phyloP scores from a whole-genome alignment of 2,113 vertebrate genomes.

The Empidonax alnorum region DNA sequence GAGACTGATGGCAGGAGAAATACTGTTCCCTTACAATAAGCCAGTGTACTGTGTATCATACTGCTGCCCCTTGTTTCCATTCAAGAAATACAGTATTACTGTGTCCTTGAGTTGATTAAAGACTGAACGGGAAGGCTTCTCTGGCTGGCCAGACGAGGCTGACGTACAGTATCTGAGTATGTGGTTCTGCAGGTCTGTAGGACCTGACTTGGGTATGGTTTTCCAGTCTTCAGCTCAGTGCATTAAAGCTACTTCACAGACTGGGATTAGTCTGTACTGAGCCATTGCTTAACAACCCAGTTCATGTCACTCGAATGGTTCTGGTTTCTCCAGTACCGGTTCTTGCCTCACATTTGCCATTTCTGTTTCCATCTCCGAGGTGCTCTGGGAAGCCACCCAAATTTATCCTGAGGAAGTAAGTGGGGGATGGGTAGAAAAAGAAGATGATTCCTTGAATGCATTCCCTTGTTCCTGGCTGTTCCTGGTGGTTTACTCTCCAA shows the following conservation, averaged over 20 bases:
- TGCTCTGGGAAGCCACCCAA: not conserved
- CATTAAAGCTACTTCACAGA: not conserved
- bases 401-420: not conserved
- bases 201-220: not conserved
- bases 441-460: not conserved
- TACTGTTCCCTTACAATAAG: not conserved
- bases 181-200: not conserved
- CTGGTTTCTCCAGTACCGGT: not conserved
- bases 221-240: not conserved
- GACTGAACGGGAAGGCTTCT: not conserved
- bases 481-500: not conserved
- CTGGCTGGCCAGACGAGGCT: not conserved
- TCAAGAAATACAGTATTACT: not conserved
- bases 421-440: fast-evolving
- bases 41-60: not conserved
- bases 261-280: not conserved
- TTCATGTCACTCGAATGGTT: fast-evolving
- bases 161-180: not conserved
- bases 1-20: not conserved
- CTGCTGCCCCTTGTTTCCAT: not conserved
- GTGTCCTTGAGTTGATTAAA: not conserved
- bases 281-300: not conserved
- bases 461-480: not conserved
- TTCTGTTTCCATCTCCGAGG: fast-evolving
- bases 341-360: not conserved